Base-by-base conservation (phyloP, 2,888 invertebrate genomes). In the Athalia circularis region DNA sequence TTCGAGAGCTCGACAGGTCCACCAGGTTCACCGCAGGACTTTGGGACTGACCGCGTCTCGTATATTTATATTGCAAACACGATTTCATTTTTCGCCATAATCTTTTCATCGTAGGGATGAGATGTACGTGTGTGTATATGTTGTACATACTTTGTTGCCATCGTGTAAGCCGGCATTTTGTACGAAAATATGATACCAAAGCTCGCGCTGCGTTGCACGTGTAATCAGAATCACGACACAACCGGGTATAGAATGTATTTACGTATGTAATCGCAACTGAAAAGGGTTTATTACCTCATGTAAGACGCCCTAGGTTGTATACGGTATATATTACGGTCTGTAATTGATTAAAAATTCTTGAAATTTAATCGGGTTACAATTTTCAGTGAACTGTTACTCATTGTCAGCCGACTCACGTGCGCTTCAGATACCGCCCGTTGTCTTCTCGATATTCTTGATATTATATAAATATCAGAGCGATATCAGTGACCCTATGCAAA, bases 21-120 rank as follows among this genome's bases (percentile, higher is more conserved):
- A 43, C 48, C 68, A 68, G 45, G 45, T 59, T 47, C 59, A 45
- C 72, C 29, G 11, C 15, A 47, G 59, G 47, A 59, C 59, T 47
- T 2, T 47, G 5, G 47, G 57, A 59, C 72, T 59, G 72, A 45
- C 13, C 59, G 47, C 50, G 29, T 70, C 77, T 52, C 45, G 77
- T 13, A 70, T 70, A 70, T 61, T 61, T 70, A 77, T 29, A 70
- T 62, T 50, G 67, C 50, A 70, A 67, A 70, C 50, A n/a, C 45
- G 70, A 57, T 57, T 15, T 77, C 11, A 59, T 77, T 77, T 77
- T 77, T 43, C 4, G 5, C 45, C 59, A 13, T 47, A 57, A 68
- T 77, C 70, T 70, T 11, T 29, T 70, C 61, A 61, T 77, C 77
- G 47, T 43, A 47, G 48, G 47, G 45, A 68, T 52, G 50, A 11